Evolutionary conservation across 2,888 invertebrate genomes (phyloP).

Genomic region (Hipparchia sbordonii): DNA sequence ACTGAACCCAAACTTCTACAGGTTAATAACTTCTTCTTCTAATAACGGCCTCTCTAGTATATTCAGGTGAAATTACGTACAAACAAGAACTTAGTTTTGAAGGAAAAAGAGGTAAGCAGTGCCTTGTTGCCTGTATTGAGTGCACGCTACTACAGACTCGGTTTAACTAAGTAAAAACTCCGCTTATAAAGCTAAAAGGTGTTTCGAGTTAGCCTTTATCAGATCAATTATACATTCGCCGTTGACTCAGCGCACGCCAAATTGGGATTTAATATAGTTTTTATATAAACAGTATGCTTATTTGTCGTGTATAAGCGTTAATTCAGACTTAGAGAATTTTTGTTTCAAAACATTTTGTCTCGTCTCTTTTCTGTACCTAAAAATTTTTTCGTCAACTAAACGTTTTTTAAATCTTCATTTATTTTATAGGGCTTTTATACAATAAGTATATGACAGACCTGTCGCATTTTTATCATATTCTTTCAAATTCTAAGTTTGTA

Average conservation of each 20-base stretch:
- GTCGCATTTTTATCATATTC: too few relatives aligned
- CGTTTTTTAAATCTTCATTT: not conserved
- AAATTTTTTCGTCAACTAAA: not conserved
- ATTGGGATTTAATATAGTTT: conserved; percentile 42
- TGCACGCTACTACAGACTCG: not conserved
- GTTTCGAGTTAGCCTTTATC: conserved; percentile 49
- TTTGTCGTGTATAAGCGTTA: not conserved
- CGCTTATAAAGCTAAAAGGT: conserved; percentile 42
- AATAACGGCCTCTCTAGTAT: too few relatives aligned
- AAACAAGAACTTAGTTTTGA: too few relatives aligned
- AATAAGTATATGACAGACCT: too few relatives aligned
- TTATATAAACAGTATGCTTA: conserved; percentile 35
- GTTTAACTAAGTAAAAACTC: conserved; percentile 14
- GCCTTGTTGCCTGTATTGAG: not conserved
- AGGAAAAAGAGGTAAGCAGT: not conserved
- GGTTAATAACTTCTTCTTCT: too few relatives aligned
- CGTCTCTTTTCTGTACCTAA: not conserved
- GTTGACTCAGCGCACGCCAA: conserved; percentile 41
- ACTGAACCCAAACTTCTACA: too few relatives aligned
- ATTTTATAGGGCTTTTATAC: too few relatives aligned
- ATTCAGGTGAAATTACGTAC: too few relatives aligned
- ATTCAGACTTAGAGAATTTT: not conserved
- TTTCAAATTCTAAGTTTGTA: too few relatives aligned
- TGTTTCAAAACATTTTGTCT: not conserved
- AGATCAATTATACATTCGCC: conserved; percentile 50